Percentiles rank a stretch among this genome's conserved stretches.
Conservation (phyloP, 2,888 invertebrate species). For the Dolomedes plantarius region DNA sequence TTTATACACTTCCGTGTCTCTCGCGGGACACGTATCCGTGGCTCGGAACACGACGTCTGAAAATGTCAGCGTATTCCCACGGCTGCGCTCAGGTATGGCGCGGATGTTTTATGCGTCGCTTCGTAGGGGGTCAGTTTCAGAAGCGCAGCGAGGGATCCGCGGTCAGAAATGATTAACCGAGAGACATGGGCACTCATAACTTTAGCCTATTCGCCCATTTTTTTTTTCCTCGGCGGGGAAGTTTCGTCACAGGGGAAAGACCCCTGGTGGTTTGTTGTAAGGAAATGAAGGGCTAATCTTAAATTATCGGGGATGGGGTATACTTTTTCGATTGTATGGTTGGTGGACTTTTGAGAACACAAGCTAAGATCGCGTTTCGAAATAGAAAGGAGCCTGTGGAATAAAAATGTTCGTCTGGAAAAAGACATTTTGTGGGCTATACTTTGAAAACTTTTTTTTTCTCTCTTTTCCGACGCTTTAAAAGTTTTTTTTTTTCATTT, state of each 20-base stretch:
- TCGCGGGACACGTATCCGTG: too few relatives aligned
- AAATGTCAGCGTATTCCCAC: constrained; percentile 1
- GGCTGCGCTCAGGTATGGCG: constrained; percentile 6
- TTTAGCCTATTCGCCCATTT: not conserved
- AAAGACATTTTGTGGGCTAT: too few relatives aligned
- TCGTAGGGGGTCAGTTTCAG: constrained; percentile 53
- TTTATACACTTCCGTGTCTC: not conserved
- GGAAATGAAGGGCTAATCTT: not conserved
- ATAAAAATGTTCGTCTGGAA: too few relatives aligned
- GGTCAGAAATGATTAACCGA: constrained; percentile 42
- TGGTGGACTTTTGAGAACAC: not conserved
- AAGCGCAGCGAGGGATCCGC: constrained; percentile 34
- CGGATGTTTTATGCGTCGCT: constrained; percentile 26
- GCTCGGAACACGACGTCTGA: too few relatives aligned
- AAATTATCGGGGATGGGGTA: not conserved
- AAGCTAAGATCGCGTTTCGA: too few relatives aligned
- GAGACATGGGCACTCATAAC: constrained; percentile 42
- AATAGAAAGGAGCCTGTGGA: too few relatives aligned
- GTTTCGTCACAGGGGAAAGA: not conserved
- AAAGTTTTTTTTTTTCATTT: too few relatives aligned
- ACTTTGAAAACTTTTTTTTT: too few relatives aligned
- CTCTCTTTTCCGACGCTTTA: too few relatives aligned
- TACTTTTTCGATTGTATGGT: too few relatives aligned
- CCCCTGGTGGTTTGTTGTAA: not conserved
- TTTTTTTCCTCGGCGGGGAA: not conserved